Evolutionary conservation across 1,140 invertebrate species (phyloP).

Genomic region (Heliothis subflexa): DNA sequence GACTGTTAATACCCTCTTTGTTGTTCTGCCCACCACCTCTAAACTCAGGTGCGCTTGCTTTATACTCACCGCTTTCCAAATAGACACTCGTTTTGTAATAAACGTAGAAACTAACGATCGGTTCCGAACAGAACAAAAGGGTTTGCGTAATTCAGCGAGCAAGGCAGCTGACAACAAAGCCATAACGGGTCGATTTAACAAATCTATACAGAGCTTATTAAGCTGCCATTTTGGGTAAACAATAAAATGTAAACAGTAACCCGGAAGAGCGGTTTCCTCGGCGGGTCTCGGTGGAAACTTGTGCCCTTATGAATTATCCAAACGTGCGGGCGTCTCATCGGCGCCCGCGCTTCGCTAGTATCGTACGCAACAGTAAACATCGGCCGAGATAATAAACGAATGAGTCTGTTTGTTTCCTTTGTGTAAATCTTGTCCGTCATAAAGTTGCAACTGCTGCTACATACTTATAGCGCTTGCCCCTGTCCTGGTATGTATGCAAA

Average conservation of each 20-base stretch:
- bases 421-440: constrained; percentile 50
- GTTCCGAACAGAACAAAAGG: constrained; percentile 30
- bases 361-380: constrained; percentile 64
- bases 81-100: constrained; percentile 30
- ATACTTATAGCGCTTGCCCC: constrained; percentile 23
- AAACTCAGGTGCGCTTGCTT: constrained; percentile 1
- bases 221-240: constrained; percentile 55
- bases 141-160: constrained; percentile 25
- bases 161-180: constrained; percentile 6
- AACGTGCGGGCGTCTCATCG: constrained; percentile 66
- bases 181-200: constrained; percentile 28
- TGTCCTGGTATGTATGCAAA: constrained; percentile 5
- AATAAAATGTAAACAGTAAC: constrained; percentile 63
- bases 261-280: constrained; percentile 63
- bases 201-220: constrained; percentile 44
- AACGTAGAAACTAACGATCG: constrained; percentile 19
- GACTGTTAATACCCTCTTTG: constrained; percentile 22
- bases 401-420: constrained; percentile 49
- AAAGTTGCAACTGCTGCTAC: constrained; percentile 45
- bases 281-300: constrained; percentile 39
- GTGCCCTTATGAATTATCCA: constrained; percentile 81
- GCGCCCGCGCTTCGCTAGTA: constrained; percentile 66
- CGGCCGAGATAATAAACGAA: constrained; percentile 55
- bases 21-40: constrained; percentile 8
- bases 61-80: constrained; percentile 22